A percentile compares a stretch with the other conserved stretches of the same genome.
Conservation (phyloP, 2,797 vertebrate genomes). For the Euphonia xanthogaster region DNA sequence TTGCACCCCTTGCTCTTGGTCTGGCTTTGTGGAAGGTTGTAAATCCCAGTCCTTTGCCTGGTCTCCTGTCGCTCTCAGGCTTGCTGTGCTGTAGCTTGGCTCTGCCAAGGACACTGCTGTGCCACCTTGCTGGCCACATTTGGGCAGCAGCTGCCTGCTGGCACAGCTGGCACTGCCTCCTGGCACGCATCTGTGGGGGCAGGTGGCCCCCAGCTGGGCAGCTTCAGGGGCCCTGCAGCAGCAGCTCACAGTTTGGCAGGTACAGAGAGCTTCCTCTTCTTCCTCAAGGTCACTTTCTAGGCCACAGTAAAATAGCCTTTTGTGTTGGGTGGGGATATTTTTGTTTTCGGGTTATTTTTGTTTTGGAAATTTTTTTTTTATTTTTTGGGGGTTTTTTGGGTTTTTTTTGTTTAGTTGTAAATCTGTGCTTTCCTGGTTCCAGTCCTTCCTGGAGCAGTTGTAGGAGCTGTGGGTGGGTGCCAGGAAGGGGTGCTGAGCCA, state of each 20-base stretch:
- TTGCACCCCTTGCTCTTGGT: background rate
- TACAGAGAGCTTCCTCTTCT: background rate
- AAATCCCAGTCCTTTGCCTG: background rate
- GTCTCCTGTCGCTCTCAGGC: background rate
- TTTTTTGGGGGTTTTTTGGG: background rate
- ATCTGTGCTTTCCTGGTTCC: background rate
- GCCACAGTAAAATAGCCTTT: background rate
- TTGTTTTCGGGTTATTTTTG: accelerated
- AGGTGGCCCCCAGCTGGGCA: background rate
- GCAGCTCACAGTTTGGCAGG: background rate
- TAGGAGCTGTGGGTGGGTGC: background rate
- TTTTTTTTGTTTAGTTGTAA: background rate
- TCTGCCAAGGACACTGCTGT: background rate
- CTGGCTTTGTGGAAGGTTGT: background rate
- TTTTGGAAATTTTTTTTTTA: background rate
- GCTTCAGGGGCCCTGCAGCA: background rate
- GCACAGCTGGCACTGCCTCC: background rate
- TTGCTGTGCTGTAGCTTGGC: accelerated
- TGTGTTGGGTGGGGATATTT: background rate
- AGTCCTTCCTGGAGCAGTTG: background rate
- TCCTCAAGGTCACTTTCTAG: background rate
- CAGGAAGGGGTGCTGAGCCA: background rate
- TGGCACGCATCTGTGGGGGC: background rate
- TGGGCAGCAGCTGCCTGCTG: background rate
- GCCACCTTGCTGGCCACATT: background rate